These are phyloP conservation scores for Rambutsinella grinnellia DNA, from an alignment of 2,888 invertebrate genomes.

Conservation along the genomic window DNA sequence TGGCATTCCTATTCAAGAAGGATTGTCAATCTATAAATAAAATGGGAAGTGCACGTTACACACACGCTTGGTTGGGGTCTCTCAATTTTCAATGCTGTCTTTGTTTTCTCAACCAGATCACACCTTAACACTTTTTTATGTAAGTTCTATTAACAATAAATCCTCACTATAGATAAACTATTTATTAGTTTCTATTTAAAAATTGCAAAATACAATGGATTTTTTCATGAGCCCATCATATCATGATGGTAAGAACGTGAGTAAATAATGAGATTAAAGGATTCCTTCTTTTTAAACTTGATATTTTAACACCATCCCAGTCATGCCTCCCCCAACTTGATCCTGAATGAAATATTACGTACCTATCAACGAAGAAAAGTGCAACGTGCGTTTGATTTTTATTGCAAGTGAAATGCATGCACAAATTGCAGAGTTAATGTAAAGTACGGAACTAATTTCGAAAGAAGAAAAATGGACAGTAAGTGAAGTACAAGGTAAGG, in stretches of 20 bases:
- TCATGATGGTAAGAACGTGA: conserved; percentile 8
- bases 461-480: background rate
- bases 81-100: conserved; percentile 13
- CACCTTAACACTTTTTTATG: too few species aligned
- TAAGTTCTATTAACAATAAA: too few species aligned
- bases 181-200: too few species aligned
- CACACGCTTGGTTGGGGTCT: background rate
- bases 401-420: background rate
- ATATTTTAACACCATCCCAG: background rate
- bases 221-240: background rate
- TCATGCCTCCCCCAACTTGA: background rate
- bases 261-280: conserved; percentile 21
- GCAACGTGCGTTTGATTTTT: too few species aligned
- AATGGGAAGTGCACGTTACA: conserved; percentile 24
- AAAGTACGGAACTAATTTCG: too few species aligned
- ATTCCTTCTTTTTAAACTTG: conserved; percentile 14
- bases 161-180: too few species aligned
- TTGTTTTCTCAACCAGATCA: conserved; percentile 14
- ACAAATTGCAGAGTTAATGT: too few species aligned
- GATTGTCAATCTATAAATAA: conserved; percentile 15
- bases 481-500: background rate
- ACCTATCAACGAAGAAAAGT: too few species aligned
- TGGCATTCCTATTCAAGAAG: background rate
- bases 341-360: too few species aligned
- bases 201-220: background rate